Percentiles rank a stretch among this genome's conserved stretches.
phyloP scores from a whole-genome alignment of 2,888 invertebrate genomes.

The Hypsopygia costalis region DNA sequence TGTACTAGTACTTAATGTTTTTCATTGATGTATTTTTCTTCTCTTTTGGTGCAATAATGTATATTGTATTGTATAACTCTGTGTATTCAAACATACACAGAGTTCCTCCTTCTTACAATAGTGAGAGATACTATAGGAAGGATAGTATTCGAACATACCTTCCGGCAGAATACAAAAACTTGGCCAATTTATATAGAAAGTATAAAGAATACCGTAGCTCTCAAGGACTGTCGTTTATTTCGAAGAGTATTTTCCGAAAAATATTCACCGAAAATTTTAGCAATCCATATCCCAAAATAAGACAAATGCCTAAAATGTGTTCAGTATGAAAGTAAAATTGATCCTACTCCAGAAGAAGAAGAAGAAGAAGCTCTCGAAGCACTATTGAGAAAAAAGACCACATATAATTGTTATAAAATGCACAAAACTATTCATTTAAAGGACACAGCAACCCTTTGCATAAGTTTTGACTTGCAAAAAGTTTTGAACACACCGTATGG shows the following conservation, averaged over 20 bases:
- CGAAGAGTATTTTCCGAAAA: constrained; percentile 19
- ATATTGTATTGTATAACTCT: too few relatives aligned
- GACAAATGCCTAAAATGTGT: not conserved
- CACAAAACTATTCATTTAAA: not conserved
- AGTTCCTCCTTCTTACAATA: too few relatives aligned
- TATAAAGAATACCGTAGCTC: constrained; percentile 13
- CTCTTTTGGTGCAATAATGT: too few relatives aligned
- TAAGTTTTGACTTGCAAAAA: constrained; percentile 19
- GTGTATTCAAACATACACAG: too few relatives aligned
- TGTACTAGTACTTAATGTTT: too few relatives aligned
- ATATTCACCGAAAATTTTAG: constrained; percentile 16
- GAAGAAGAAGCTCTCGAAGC: not conserved
- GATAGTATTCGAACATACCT: constrained; percentile 1
- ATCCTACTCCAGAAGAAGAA: constrained; percentile 4
- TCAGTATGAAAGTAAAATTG: not conserved
- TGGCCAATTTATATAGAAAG: constrained; percentile 13
- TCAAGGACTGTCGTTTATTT: constrained; percentile 15
- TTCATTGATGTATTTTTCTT: too few relatives aligned
- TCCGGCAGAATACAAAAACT: not conserved
- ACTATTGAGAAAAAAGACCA: too few relatives aligned
- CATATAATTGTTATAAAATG: too few relatives aligned
- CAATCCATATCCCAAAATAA: not conserved
- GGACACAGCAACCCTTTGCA: constrained; percentile 11
- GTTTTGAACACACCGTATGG: constrained; percentile 27
- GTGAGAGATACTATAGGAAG: too few relatives aligned